Percentiles rank a stretch among this genome's conserved stretches.
Conservation (phyloP, 2,797 vertebrate species). For the Triplophysa yarkandensis region DNA sequence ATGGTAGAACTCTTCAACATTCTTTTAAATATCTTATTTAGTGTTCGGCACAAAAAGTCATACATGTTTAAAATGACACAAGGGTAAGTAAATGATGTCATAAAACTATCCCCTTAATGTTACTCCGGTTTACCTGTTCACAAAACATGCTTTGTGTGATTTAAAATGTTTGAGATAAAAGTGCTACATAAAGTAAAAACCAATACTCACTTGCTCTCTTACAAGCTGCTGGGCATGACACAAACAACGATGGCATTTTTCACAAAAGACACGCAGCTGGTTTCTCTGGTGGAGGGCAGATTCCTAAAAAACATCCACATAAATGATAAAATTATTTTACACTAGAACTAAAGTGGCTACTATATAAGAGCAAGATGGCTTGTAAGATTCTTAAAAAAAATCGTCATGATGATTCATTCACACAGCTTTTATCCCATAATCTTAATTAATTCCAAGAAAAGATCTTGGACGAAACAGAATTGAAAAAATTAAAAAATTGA, state of each 20-base stretch:
- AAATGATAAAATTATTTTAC: neutral
- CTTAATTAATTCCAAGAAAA: neutral
- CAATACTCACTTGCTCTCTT: conserved; percentile 78
- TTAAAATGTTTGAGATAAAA: neutral
- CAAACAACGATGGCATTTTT: conserved; percentile 77
- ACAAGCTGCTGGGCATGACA: conserved; percentile 73
- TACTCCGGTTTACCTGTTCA: neutral
- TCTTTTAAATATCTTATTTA: neutral
- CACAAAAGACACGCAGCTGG: conserved; percentile 78
- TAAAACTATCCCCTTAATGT: neutral
- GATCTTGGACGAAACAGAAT: neutral
- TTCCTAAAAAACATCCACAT: conserved; percentile 70
- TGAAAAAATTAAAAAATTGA: neutral
- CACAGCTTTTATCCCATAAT: neutral
- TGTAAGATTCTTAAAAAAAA: neutral
- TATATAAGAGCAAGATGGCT: neutral
- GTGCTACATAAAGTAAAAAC: neutral
- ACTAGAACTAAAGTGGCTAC: neutral
- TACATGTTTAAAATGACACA: no score
- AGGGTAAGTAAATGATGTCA: no score
- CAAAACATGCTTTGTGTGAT: neutral
- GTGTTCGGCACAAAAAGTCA: no score
- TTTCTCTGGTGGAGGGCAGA: conserved; percentile 72
- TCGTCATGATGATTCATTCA: neutral
- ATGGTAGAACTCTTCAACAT: neutral